Evolutionary conservation across 2,888 invertebrate genomes (phyloP).

Genomic region (Drosophila meridiana): DNA sequence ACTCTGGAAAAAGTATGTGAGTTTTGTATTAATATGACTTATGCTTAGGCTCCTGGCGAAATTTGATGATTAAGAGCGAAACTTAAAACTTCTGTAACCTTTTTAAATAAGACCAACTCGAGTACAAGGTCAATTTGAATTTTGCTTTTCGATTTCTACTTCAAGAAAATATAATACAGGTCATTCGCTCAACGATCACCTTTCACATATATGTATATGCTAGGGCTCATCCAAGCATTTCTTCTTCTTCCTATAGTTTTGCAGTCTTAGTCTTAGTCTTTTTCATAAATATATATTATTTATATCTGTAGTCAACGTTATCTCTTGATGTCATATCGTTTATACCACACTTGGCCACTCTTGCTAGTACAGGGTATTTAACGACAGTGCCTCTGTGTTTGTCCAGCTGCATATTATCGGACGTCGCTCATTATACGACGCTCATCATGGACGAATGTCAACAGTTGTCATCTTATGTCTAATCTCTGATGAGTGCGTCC

Average conservation of each 20-base stretch:
- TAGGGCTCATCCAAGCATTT: background rate
- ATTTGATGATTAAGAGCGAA: background rate
- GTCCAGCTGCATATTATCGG: constrained; percentile 19
- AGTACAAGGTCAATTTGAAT: background rate
- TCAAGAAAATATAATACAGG: too few species aligned
- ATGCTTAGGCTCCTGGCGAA: background rate
- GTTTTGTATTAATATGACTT: too few species aligned
- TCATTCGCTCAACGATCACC: too few species aligned
- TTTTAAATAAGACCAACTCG: background rate
- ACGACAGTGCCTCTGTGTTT: background rate
- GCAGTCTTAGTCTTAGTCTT: background rate
- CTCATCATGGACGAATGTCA: constrained; percentile 9
- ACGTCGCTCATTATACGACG: constrained; percentile 27
- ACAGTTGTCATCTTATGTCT: constrained; percentile 3
- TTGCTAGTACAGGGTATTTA: constrained; percentile 11
- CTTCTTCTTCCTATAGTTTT: background rate
- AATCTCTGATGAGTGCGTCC: background rate
- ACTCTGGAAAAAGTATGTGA: background rate
- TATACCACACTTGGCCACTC: background rate
- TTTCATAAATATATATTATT: too few species aligned
- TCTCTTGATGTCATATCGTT: too few species aligned
- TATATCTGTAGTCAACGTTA: background rate
- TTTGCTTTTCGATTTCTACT: background rate
- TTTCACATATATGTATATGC: too few species aligned
- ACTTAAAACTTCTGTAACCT: background rate